Conservation (phyloP, 2,113 vertebrate genomes). For the Mohoua ochrocephala region DNA sequence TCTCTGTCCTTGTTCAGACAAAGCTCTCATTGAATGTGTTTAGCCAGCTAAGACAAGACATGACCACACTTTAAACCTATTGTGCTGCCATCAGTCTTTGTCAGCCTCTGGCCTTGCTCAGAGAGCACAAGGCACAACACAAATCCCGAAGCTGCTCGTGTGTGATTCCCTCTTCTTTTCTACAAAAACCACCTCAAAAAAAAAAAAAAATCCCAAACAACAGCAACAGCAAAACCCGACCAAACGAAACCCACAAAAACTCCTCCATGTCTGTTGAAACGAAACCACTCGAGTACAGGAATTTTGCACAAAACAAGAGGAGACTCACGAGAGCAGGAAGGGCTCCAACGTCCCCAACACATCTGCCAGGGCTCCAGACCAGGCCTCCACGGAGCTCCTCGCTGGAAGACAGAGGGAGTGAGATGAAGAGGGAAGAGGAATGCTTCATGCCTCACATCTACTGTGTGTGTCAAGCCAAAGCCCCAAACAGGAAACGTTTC, state of each 20-base stretch:
- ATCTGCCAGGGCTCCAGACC: not conserved
- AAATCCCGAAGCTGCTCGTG: not conserved
- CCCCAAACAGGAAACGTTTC: not conserved
- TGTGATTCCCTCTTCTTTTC: not conserved
- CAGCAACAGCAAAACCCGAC: not conserved
- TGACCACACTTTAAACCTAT: not conserved
- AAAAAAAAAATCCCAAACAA: not conserved
- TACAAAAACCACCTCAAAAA: not conserved
- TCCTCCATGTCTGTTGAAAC: not conserved
- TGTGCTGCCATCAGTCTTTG: not conserved
- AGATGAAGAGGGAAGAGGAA: not conserved
- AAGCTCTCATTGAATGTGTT: not conserved
- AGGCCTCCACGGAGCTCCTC: not conserved
- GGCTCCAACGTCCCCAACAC: not conserved
- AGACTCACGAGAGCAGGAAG: not conserved
- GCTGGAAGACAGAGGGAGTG: not conserved
- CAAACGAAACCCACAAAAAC: not conserved
- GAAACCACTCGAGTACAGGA: not conserved
- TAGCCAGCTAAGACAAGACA: not conserved
- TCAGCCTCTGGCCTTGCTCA: not conserved
- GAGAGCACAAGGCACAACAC: not conserved
- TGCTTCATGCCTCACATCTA: not conserved
- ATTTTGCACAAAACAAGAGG: not conserved
- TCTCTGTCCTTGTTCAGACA: constrained; percentile 10
- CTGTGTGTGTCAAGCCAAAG: not conserved